Evolutionary conservation across 1,140 invertebrate species (phyloP), one percentile per base, ranked within the genome.

Genomic region (Bactericera cockerelli): DNA sequence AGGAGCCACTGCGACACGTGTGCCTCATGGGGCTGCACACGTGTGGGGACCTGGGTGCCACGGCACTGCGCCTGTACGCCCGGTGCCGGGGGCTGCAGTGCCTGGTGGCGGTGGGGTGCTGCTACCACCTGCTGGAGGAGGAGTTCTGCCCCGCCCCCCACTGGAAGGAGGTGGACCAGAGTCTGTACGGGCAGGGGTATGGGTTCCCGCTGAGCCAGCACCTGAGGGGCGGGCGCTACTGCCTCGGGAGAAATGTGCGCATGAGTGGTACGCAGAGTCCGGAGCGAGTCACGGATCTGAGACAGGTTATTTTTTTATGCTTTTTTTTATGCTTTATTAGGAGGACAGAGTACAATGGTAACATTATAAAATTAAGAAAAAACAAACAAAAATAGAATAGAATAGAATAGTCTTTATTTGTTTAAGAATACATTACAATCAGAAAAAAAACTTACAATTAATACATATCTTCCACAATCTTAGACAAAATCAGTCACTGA

Each of bases 41-140:
- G 0, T 95, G 92, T 74, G 92, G 93, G 1, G 81, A 89, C 70
- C 72, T 95, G 2, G 82, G 83, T 1, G 73, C 87, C 3, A 81
- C 82, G 4, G 80, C 83, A 60, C 72, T 94, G 0, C 77, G 81
- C 65, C 75, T 89, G 14, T 95, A 92, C 69, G 67, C 77, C 22
- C 65, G 72, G 14, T 78, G 78, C 65, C 67, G 74, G 36, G 59
- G 67, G 21, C 77, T 82, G 3, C 74, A 72, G 61, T 76, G 77
- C 0, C 66, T 93, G 0, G 84, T 86, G 57, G 87, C 87, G 65
- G 84, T 95, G 31, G 86, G 87, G 0, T 96, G 93, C 68, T 95
- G 92, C 69, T 95, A 93, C 72, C 79, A 95, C 76, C 75, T 93
- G 64, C 69, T 93, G 62, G 75, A 81, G 59, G 86, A 93, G 74